phyloP scores from a whole-genome alignment of 2,888 invertebrate genomes.

The Encarsia formosa region DNA sequence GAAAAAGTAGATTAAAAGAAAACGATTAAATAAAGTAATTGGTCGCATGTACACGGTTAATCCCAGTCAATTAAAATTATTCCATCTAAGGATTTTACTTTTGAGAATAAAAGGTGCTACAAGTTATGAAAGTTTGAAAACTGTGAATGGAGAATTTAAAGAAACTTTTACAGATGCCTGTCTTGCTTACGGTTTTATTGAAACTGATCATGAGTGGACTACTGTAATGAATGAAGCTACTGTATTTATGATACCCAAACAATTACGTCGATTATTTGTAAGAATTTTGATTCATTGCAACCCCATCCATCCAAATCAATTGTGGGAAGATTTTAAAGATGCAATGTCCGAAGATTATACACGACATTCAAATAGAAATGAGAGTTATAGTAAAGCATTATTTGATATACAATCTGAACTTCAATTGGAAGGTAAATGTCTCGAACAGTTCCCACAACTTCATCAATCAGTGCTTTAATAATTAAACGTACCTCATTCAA shows the following conservation, averaged over 20 bases:
- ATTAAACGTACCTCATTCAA: too few species aligned
- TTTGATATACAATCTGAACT: neutral
- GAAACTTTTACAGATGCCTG: constrained; percentile 22
- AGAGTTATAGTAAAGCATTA: neutral
- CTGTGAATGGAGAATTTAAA: constrained; percentile 30
- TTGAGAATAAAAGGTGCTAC: constrained; percentile 33
- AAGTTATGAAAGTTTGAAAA: constrained; percentile 35
- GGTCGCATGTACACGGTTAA: constrained; percentile 4
- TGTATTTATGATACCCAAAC: constrained; percentile 24
- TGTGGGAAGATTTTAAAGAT: constrained; percentile 26
- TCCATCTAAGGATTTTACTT: constrained; percentile 29
- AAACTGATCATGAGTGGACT: constrained; percentile 18
- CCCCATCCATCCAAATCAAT: constrained; percentile 26
- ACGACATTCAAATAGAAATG: neutral
- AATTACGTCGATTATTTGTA: constrained; percentile 37
- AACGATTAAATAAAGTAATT: neutral
- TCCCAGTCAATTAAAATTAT: constrained; percentile 5
- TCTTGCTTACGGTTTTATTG: constrained; percentile 16
- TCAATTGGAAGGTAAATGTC: neutral
- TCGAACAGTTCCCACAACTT: neutral
- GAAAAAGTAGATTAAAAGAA: neutral
- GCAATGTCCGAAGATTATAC: constrained; percentile 27
- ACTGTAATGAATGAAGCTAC: constrained; percentile 10
- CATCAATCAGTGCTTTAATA: too few species aligned
- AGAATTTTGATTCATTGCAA: constrained; percentile 31